Conservation (phyloP, 2,797 vertebrate species). For the Myotis vivesi region DNA sequence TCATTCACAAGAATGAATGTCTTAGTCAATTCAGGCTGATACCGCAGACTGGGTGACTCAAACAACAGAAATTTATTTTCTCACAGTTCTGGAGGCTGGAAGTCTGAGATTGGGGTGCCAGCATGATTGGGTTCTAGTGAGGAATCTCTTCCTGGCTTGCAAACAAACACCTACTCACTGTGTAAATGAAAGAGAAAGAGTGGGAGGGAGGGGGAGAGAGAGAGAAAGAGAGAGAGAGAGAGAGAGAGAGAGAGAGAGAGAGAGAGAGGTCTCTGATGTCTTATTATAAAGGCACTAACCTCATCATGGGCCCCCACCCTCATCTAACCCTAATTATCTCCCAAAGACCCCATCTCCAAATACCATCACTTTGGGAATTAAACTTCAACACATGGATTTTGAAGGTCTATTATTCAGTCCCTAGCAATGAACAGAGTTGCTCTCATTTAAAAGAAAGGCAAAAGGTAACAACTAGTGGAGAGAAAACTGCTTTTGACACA, state of each 20-base stretch:
- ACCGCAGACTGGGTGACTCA: neutral
- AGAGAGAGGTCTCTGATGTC: neutral
- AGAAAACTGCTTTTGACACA: neutral
- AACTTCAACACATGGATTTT: neutral
- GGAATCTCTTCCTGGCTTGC: neutral
- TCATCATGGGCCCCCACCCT: too few relatives aligned
- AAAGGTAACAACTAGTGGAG: neutral
- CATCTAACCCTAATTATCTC: neutral
- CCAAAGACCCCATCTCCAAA: neutral
- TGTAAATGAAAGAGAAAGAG: neutral
- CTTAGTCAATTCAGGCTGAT: neutral
- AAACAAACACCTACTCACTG: neutral
- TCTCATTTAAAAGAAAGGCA: neutral
- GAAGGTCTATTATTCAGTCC: neutral
- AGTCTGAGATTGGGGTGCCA: neutral
- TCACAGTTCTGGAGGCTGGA: neutral
- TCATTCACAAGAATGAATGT: conserved; percentile 39
- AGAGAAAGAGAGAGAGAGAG: neutral
- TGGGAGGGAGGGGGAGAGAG: neutral
- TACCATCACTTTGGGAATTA: too few relatives aligned
- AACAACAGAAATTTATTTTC: neutral
- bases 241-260: neutral
- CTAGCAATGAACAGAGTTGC: neutral
- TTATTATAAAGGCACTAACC: too few relatives aligned
- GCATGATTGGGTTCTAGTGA: neutral